A percentile compares a stretch with the other conserved stretches of the same genome.
Conservation (phyloP, 2,888 invertebrate genomes). For the Agriopis aurantiaria region DNA sequence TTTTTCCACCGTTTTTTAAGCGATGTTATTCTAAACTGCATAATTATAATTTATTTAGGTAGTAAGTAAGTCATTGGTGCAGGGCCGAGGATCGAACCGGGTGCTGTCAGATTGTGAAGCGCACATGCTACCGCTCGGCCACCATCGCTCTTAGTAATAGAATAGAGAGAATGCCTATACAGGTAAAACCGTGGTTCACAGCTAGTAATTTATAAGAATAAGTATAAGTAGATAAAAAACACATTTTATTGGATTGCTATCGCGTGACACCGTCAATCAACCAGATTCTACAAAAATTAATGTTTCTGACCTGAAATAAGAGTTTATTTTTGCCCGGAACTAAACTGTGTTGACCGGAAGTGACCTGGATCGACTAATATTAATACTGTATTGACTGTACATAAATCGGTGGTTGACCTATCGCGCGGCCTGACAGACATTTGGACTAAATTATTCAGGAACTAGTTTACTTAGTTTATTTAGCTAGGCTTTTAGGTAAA, state of each 20-base stretch:
- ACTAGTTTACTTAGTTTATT: not conserved
- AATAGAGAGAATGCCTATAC: too few relatives aligned
- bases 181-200: too few relatives aligned
- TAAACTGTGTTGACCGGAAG: slow-evolving; percentile 17
- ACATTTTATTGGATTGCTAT: not conserved
- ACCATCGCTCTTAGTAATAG: too few relatives aligned
- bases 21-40: too few relatives aligned
- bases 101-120: too few relatives aligned
- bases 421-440: not conserved
- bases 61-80: too few relatives aligned
- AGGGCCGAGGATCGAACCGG: too few relatives aligned
- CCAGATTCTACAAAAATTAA: slow-evolving; percentile 22
- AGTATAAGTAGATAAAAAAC: not conserved
- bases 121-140: too few relatives aligned
- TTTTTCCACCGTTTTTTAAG: too few relatives aligned
- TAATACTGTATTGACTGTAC: not conserved
- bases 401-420: slow-evolving; percentile 16
- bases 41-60: too few relatives aligned
- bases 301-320: slow-evolving; percentile 21
- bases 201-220: not conserved
- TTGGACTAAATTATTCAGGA: slow-evolving; percentile 12
- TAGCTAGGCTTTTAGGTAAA: not conserved
- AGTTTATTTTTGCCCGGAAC: slow-evolving; percentile 19
- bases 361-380: slow-evolving; percentile 28
- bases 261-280: slow-evolving; percentile 12